phyloP scores from a whole-genome alignment of 1,140 invertebrate genomes.

The Rhynchophorus ferrugineus region DNA sequence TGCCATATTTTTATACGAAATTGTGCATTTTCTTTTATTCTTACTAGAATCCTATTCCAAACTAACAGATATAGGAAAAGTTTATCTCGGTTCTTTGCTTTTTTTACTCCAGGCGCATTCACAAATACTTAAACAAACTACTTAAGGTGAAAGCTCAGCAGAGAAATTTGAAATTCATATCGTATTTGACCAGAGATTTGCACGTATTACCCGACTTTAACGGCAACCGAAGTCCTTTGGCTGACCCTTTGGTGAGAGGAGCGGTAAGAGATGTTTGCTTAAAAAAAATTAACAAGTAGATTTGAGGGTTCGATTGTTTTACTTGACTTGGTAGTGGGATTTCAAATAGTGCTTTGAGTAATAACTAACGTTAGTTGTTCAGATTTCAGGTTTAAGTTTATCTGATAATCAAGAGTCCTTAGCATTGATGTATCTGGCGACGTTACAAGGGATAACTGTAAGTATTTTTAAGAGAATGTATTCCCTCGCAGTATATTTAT shows the following conservation, averaged over 20 bases:
- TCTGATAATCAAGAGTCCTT: constrained; percentile 62
- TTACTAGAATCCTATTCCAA: no score
- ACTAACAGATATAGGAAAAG: no score
- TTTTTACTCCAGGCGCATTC: constrained; percentile 55
- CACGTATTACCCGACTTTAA: constrained; percentile 93
- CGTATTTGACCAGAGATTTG: constrained; percentile 64
- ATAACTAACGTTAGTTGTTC: constrained; percentile 30
- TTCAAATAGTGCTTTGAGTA: no score
- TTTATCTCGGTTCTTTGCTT: no score
- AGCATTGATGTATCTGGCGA: constrained; percentile 75
- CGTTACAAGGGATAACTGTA: constrained; percentile 81
- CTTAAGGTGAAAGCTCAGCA: constrained; percentile 49
- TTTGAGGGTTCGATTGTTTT: no score
- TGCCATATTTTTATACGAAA: no score
- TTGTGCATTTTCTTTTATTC: no score
- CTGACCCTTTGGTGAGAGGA: constrained; percentile 76
- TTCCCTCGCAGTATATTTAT: no score
- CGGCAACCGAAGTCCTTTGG: constrained; percentile 87
- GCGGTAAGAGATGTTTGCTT: constrained; percentile 50
- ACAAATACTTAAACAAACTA: constrained; percentile 55
- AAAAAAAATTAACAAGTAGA: no score
- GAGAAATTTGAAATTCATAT: constrained; percentile 45
- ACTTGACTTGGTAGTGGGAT: no score
- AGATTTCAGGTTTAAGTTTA: constrained; percentile 72
- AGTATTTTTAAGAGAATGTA: constrained; percentile 36